phyloP scores from a whole-genome alignment of 1,140 invertebrate species.

The Batillaria attramentaria region DNA sequence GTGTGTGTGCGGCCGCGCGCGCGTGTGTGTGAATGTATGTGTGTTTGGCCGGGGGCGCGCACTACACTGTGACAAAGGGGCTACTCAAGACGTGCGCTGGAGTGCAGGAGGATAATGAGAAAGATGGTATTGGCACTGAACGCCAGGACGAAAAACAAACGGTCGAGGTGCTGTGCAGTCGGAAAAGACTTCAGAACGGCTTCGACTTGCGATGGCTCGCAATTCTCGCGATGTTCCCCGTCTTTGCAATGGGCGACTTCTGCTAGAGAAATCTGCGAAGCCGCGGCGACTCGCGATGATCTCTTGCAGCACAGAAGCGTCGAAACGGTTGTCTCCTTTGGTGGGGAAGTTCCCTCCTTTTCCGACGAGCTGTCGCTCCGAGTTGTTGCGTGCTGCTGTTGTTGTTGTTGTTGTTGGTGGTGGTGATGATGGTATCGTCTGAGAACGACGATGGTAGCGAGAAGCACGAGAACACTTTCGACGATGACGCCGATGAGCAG shows the following conservation, averaged over 20 bases:
- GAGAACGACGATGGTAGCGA: slow-evolving; percentile 24
- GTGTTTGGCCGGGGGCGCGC: too few species aligned
- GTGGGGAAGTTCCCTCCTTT: not conserved
- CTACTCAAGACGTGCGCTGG: too few species aligned
- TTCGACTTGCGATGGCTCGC: too few species aligned
- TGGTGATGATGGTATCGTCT: not conserved
- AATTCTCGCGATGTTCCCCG: too few species aligned
- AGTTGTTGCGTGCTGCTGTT: not conserved
- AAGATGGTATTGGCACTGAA: not conserved
- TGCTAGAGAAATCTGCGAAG: not conserved
- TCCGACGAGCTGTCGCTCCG: not conserved
- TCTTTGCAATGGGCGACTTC: not conserved
- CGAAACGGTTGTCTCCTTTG: not conserved
- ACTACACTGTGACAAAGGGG: too few species aligned
- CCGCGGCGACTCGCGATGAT: not conserved
- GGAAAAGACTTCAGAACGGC: too few species aligned
- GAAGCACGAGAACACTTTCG: slow-evolving; percentile 20
- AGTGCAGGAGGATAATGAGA: too few species aligned
- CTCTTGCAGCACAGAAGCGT: too few species aligned
- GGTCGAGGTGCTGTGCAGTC: not conserved
- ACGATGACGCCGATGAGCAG: slow-evolving; percentile 8
- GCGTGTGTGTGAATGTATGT: too few species aligned
- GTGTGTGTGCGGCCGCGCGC: too few species aligned
- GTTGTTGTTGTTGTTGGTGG: not conserved
- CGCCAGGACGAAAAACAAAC: not conserved